Conservation (phyloP, 1,140 invertebrate species). For the Trachymyrmex septentrionalis region DNA sequence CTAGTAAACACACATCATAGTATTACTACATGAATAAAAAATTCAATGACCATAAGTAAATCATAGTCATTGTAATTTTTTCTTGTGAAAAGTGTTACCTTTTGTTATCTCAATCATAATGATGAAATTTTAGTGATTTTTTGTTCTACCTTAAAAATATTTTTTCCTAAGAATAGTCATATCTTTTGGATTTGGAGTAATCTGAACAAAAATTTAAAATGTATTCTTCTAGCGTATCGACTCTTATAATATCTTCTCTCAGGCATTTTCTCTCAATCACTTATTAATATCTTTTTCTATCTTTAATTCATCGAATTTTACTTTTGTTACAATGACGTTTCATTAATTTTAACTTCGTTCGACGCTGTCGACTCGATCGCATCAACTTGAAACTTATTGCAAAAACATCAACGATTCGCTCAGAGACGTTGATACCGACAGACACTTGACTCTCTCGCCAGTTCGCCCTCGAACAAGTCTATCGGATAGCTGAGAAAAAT, state of each 20-base stretch:
- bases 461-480: conserved; percentile 43
- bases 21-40: neutral
- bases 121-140: neutral
- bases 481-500: conserved; percentile 52
- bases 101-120: neutral
- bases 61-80: neutral
- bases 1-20: neutral
- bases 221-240: neutral
- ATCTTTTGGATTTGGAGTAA: neutral
- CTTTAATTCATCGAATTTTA: conserved; percentile 19
- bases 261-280: neutral
- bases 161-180: neutral
- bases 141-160: neutral
- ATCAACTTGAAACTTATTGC: conserved; percentile 9
- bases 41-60: neutral
- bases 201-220: neutral
- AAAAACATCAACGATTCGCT: conserved; percentile 39
- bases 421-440: conserved; percentile 46
- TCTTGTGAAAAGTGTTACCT: neutral
- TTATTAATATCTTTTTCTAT: neutral
- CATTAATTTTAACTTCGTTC: conserved; percentile 2
- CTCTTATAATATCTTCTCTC: neutral
- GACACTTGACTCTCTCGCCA: conserved; percentile 37
- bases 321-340: neutral
- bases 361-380: neutral